phyloP scores from a whole-genome alignment of 1,140 invertebrate species.

The Brachionus manjavacas region DNA sequence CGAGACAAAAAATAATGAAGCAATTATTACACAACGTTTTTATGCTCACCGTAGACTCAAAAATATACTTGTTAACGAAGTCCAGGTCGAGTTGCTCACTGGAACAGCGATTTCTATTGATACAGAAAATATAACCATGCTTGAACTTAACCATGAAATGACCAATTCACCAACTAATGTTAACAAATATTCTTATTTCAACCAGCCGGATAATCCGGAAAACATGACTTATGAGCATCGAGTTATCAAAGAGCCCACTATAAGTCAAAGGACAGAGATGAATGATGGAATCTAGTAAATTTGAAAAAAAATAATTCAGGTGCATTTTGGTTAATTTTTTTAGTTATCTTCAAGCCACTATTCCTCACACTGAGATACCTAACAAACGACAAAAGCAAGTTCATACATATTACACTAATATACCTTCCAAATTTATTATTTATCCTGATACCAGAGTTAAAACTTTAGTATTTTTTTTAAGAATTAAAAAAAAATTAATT shows the following conservation, averaged over 20 bases:
- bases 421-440: constrained; percentile 24
- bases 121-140: background rate
- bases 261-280: background rate
- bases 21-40: background rate
- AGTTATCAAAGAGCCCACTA: background rate
- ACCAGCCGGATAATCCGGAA: constrained; percentile 10
- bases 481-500: background rate
- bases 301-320: background rate
- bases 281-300: constrained; percentile 37
- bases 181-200: constrained; percentile 14
- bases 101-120: constrained; percentile 11
- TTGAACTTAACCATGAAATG: background rate
- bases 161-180: background rate
- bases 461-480: background rate
- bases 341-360: constrained; percentile 20
- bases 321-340: background rate
- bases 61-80: constrained; percentile 37
- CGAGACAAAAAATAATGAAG: constrained; percentile 29
- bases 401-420: constrained; percentile 36
- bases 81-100: background rate
- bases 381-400: constrained; percentile 38
- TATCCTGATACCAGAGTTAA: constrained; percentile 25
- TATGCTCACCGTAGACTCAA: constrained; percentile 12
- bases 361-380: background rate
- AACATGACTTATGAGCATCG: constrained; percentile 7